Percentiles rank a stretch among this genome's conserved stretches.
phyloP scores from a whole-genome alignment of 2,888 invertebrate species.

The Leucophenga montana region DNA sequence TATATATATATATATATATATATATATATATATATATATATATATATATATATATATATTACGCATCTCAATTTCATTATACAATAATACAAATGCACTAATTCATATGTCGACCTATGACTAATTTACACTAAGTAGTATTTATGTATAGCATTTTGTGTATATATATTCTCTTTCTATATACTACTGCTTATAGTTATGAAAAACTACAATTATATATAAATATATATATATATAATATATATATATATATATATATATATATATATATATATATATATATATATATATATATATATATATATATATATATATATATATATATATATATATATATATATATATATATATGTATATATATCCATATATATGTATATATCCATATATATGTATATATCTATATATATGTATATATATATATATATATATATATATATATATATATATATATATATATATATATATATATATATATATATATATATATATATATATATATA shows the following conservation, averaged over 20 bases:
- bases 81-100: constrained; percentile 69
- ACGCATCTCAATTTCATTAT: constrained; percentile 49
- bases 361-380: background rate
- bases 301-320: constrained; percentile 7
- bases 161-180: constrained; percentile 21
- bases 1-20: no score
- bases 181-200: constrained; percentile 10
- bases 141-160: constrained; percentile 46
- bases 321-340: constrained; percentile 7
- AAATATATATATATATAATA: constrained; percentile 24
- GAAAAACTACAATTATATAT: constrained; percentile 20
- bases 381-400: background rate
- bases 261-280: constrained; percentile 7
- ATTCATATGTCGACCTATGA: constrained; percentile 42
- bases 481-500: constrained; percentile 7
- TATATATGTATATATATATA: constrained; percentile 34
- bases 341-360: constrained; percentile 4
- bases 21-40: no score
- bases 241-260: constrained; percentile 19
- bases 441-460: constrained; percentile 7
- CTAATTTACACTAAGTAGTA: constrained; percentile 37
- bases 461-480: constrained; percentile 7
- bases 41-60: background rate
- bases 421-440: constrained; percentile 37
- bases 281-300: constrained; percentile 7